Evolutionary conservation across 2,888 invertebrate species (phyloP), one percentile per base, ranked within the genome.

Genomic region (Trissonchulus latispiculum): DNA sequence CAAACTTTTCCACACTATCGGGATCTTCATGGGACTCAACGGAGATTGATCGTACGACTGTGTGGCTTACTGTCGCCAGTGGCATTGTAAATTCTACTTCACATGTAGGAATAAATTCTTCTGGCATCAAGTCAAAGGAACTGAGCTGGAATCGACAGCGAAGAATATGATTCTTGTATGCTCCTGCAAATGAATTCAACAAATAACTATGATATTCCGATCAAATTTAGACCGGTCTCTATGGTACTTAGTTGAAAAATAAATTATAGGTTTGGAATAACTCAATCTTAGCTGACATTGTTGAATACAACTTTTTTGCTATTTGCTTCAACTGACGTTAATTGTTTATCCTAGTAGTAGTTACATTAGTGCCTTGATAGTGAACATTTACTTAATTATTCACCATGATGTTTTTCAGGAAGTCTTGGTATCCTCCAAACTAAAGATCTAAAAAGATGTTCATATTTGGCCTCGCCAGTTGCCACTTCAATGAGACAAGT

Each of bases 51-150:
- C 99, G 88, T 78, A 95, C 92, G 59, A 95, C 96, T 72, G 94
- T 93, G 85, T 97, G 96, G 75, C 93, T 93, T 71, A 88, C 87
- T 83, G 95, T 95, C 59, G 95, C 94, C 77, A 93, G 91, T 48
- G 99, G 97, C 97, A 99, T 99, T 69, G 95, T 96, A 85, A 96
- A 99, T 85, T 97, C 95, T 37, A 97, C 95, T 83, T 89, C 89
- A 79, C 92, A 92, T 84, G 89, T 90, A 78, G 90, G 90, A 76
- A 94, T 90, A 83, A 96, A 88, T 84, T 91, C 90, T 77, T 93
- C 94, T 35, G 99, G 99, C 82, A 97, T 90, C 86, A 95, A 92
- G 86, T 99, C 99, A 86, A 93, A 99, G 69, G 94, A 93, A 32
- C 95, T 96, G 77, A 99, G 88, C 76, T 93, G 93, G 88, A 99